phyloP scores from a whole-genome alignment of 2,797 vertebrate species.

The Remorina albescens region DNA sequence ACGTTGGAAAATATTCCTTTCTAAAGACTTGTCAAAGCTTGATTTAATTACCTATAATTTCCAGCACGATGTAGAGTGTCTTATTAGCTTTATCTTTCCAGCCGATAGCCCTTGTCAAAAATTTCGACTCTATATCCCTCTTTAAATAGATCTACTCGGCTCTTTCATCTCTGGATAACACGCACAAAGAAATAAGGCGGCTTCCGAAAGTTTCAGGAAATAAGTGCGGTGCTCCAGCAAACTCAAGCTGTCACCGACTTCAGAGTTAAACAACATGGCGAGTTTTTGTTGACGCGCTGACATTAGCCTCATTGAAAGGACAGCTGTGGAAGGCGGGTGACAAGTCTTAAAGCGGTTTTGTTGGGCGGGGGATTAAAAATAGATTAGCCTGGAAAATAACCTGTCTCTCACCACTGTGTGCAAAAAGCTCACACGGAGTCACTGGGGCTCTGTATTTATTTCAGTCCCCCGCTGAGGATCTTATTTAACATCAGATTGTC shows the following conservation, averaged over 20 bases:
- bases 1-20: constrained; percentile 57
- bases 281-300: constrained; percentile 76
- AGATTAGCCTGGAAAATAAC: constrained; percentile 75
- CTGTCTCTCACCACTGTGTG: constrained; percentile 48
- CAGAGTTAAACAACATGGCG: constrained; percentile 51
- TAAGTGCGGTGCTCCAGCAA: constrained; percentile 45
- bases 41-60: constrained; percentile 73
- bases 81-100: constrained; percentile 61
- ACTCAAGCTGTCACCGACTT: constrained; percentile 64
- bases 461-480: constrained; percentile 46
- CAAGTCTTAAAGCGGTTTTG: constrained; percentile 71
- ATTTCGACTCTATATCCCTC: constrained; percentile 23
- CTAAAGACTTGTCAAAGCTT: constrained; percentile 66
- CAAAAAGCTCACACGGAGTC: constrained; percentile 58
- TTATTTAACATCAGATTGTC: constrained; percentile 66
- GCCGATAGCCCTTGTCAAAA: constrained; percentile 51
- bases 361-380: constrained; percentile 79
- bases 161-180: constrained; percentile 54
- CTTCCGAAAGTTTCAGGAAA: constrained; percentile 54
- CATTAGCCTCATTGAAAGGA: constrained; percentile 80
- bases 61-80: constrained; percentile 32
- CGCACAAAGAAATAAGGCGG: constrained; percentile 31
- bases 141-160: constrained; percentile 50
- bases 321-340: constrained; percentile 77
- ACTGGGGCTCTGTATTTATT: constrained; percentile 56